Conservation (phyloP, 2,888 invertebrate species). For the Chesias legatella region DNA sequence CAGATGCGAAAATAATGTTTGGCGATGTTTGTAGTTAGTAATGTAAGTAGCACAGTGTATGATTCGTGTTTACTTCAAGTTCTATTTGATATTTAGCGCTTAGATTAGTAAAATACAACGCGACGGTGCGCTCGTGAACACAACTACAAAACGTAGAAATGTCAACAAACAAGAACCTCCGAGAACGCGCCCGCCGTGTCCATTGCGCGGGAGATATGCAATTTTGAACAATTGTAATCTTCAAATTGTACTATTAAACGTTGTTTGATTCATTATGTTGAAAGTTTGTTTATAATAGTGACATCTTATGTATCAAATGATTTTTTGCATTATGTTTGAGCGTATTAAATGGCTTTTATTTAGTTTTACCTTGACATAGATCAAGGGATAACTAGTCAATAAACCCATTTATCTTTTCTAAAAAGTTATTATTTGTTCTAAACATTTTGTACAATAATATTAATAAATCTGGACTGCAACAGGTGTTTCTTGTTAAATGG, state of each 20-base stretch:
- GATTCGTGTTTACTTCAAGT: constrained; percentile 38
- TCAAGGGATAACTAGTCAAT: no score
- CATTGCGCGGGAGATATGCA: constrained; percentile 38
- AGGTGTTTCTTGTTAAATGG: no score
- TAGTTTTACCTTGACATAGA: no score
- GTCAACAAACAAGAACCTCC: constrained; percentile 59
- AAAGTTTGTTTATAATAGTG: no score
- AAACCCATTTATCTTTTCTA: no score
- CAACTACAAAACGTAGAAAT: constrained; percentile 61
- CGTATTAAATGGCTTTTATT: no score
- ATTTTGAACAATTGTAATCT: constrained; percentile 12
- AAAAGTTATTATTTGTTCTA: not conserved
- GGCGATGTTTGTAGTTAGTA: constrained; percentile 39
- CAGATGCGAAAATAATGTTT: constrained; percentile 33
- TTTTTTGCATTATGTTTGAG: no score
- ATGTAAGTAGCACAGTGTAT: constrained; percentile 35
- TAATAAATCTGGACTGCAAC: no score
- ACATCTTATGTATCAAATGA: no score
- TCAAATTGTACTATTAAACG: no score
- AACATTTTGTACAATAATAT: no score
- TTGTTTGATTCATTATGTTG: no score
- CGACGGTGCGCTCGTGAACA: constrained; percentile 59
- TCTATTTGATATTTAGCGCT: constrained; percentile 44
- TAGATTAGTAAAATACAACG: constrained; percentile 53
- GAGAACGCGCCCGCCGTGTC: constrained; percentile 34